Conservation (phyloP, 2,113 vertebrate genomes). For the Eulemur rufifrons region DNA sequence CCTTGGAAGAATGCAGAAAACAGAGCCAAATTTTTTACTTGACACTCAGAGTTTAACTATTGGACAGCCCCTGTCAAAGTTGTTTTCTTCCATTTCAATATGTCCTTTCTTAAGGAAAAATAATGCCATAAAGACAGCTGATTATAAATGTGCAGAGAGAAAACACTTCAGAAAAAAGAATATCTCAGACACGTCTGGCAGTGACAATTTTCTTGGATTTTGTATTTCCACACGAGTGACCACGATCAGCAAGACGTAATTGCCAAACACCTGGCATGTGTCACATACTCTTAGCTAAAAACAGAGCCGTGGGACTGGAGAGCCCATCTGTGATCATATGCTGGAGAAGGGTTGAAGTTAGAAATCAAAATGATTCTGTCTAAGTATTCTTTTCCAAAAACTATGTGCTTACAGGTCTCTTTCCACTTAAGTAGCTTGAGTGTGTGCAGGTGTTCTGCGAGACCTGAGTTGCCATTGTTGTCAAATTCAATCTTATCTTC, state of each 20-base stretch:
- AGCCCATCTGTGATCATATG: neutral
- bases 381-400: neutral
- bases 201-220: constrained; percentile 69
- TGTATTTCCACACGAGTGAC: constrained; percentile 54
- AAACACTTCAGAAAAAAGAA: constrained; percentile 34
- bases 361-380: neutral
- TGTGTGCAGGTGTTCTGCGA: neutral
- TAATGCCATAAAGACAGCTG: constrained; percentile 57
- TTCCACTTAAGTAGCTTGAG: neutral
- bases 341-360: constrained; percentile 27
- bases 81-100: constrained; percentile 5
- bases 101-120: constrained; percentile 57
- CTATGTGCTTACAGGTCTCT: neutral
- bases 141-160: neutral
- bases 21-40: neutral
- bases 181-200: neutral
- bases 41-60: constrained; percentile 14
- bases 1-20: constrained; percentile 48
- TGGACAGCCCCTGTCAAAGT: neutral
- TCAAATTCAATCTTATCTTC: constrained; percentile 17
- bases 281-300: constrained; percentile 20
- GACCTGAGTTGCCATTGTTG: neutral
- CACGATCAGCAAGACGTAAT: constrained; percentile 58
- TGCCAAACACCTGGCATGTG: constrained; percentile 70
- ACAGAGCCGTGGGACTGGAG: constrained; percentile 8